phyloP scores from a whole-genome alignment of 2,888 invertebrate species.

The Plebejus anna region DNA sequence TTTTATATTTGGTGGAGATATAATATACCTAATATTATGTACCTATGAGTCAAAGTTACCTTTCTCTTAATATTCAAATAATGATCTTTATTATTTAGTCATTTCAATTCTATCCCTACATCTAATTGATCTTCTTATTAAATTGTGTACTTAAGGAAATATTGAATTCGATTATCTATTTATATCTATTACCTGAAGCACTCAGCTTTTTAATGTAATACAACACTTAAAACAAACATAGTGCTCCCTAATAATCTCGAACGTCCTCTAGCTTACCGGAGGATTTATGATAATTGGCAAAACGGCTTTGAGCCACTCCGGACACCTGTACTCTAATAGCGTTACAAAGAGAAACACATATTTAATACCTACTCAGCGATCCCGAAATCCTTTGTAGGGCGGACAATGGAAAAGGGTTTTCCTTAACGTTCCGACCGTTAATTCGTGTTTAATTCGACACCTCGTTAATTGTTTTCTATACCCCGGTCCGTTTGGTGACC shows the following conservation, averaged over 20 bases:
- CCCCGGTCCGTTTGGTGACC: conserved; percentile 76
- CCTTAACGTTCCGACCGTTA: conserved; percentile 76
- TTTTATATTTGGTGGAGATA: not conserved
- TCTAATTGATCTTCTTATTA: not conserved
- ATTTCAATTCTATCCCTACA: not conserved
- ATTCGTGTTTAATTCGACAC: conserved; percentile 80
- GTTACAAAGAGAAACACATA: conserved; percentile 73
- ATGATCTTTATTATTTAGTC: too few species aligned
- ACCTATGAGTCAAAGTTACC: too few species aligned
- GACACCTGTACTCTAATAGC: conserved; percentile 47
- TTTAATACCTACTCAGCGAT: conserved; percentile 73
- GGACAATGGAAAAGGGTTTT: conserved; percentile 78
- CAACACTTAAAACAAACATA: conserved; percentile 12
- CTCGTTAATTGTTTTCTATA: conserved; percentile 79
- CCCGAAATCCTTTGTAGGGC: conserved; percentile 75
- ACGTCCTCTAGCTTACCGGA: conserved; percentile 10
- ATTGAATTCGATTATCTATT: conserved; percentile 5
- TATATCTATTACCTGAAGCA: not conserved
- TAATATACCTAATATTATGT: too few species aligned
- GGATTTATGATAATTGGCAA: conserved; percentile 28
- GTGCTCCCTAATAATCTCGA: conserved; percentile 16
- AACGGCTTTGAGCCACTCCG: conserved; percentile 34
- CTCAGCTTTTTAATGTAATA: conserved; percentile 10
- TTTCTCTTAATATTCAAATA: too few species aligned
- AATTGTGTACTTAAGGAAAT: not conserved